These are phyloP conservation scores for Genyomyrus donnyi DNA, from an alignment of 2,113 vertebrate genomes.

Conservation along the genomic window DNA sequence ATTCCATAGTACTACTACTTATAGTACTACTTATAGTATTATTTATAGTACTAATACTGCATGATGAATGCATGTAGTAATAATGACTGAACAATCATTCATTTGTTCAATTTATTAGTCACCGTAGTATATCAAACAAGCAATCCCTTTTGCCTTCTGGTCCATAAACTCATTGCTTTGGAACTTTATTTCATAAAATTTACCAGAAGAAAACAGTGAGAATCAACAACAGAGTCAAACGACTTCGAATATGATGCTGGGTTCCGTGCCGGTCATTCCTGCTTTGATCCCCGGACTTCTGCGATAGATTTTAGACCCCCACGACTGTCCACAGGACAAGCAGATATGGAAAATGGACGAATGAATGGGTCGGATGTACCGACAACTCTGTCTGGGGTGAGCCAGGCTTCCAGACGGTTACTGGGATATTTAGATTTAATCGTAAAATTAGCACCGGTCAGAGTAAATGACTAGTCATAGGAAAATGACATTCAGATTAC, in stretches of 20 bases:
- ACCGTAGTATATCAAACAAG: not conserved
- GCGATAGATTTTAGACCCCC: not conserved
- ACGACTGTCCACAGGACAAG: not conserved
- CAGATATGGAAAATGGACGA: not conserved
- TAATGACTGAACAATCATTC: not conserved
- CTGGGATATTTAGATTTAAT: not conserved
- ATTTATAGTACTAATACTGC: not conserved
- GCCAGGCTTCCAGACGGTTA: not conserved
- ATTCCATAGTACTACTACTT: not conserved
- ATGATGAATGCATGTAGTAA: not conserved
- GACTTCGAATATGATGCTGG: not conserved
- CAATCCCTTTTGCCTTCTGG: not conserved
- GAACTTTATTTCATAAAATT: not conserved
- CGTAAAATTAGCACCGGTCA: not conserved
- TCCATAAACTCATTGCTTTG: not conserved
- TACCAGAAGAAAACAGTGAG: not conserved
- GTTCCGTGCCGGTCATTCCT: not conserved
- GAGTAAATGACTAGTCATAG: not conserved
- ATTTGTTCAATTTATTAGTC: not conserved
- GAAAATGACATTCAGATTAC: not conserved
- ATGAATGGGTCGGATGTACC: not conserved
- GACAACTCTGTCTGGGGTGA: not conserved
- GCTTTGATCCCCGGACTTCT: too few species aligned
- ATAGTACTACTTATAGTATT: not conserved
- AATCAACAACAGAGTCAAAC: not conserved